Evolutionary conservation across 2,888 invertebrate species (phyloP).

Genomic region (Epinotia demarniana): DNA sequence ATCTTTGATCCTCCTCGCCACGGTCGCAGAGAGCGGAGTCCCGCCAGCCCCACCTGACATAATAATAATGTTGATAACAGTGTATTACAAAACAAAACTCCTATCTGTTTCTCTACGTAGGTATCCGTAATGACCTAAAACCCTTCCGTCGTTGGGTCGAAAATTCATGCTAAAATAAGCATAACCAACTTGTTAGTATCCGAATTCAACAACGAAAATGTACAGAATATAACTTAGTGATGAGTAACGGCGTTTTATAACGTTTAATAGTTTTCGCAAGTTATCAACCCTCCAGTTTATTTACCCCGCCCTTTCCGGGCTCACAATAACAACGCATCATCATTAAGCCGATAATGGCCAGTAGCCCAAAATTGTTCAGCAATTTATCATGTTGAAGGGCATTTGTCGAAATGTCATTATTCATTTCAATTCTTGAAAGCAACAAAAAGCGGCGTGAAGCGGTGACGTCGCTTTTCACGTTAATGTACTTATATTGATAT

Average conservation of each 20-base stretch:
- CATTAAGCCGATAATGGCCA: constrained; percentile 57
- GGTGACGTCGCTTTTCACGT: constrained; percentile 56
- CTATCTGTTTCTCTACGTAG: neutral
- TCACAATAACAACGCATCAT: constrained; percentile 55
- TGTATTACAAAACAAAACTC: neutral
- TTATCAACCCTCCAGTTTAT: constrained; percentile 42
- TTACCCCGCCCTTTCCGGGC: constrained; percentile 44
- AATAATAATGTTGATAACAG: too few relatives aligned
- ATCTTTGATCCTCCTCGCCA: too few relatives aligned
- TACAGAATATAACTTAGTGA: neutral
- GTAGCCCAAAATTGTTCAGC: constrained; percentile 66
- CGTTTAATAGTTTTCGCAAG: constrained; percentile 36
- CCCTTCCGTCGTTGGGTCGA: neutral
- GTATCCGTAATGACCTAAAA: neutral
- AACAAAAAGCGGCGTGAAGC: constrained; percentile 62
- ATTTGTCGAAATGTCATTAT: constrained; percentile 68
- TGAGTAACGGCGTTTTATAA: constrained; percentile 16
- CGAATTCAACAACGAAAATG: constrained; percentile 4
- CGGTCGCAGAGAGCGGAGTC: too few relatives aligned
- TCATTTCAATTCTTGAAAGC: constrained; percentile 65
- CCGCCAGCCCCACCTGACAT: too few relatives aligned
- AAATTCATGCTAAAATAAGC: neutral
- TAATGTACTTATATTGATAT: constrained; percentile 47
- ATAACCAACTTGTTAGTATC: neutral
- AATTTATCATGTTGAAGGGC: constrained; percentile 69